Percentiles rank a stretch among this genome's conserved stretches.
These are phyloP conservation scores for Apeltes quadracus DNA, from an alignment of 2,113 vertebrate genomes.

Conservation along the genomic window DNA sequence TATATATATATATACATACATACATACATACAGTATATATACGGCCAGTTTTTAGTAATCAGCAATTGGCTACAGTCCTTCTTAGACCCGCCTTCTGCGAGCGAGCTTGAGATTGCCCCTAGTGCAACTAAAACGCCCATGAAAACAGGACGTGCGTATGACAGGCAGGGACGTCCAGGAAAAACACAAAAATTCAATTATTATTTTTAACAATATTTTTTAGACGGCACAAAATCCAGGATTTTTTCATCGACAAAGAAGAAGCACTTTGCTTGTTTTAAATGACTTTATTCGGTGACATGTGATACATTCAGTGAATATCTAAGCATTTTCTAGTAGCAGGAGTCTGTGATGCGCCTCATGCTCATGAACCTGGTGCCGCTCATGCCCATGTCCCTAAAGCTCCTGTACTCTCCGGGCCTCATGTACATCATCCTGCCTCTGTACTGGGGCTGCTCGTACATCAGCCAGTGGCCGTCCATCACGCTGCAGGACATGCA, in stretches of 20 bases:
- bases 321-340: not conserved
- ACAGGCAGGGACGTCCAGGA: too few relatives aligned
- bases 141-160: too few relatives aligned
- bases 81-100: too few relatives aligned
- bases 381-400: conserved; percentile 54
- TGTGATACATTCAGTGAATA: not conserved
- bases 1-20: too few relatives aligned
- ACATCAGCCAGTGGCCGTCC: conserved; percentile 78
- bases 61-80: too few relatives aligned
- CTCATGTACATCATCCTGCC: conserved; percentile 74
- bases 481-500: conserved; percentile 59
- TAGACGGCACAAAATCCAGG: not conserved
- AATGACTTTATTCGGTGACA: not conserved
- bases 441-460: conserved; percentile 68
- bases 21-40: too few relatives aligned
- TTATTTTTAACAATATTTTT: not conserved
- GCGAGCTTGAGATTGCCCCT: too few relatives aligned
- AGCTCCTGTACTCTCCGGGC: conserved; percentile 72
- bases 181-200: too few relatives aligned
- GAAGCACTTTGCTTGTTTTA: not conserved
- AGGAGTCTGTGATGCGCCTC: not conserved
- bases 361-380: conserved; percentile 2
- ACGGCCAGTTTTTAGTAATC: too few relatives aligned
- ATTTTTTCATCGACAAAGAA: not conserved
- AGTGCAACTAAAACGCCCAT: too few relatives aligned